Conservation (phyloP, 2,888 invertebrate species). For the Caradrina clavipalpis region DNA sequence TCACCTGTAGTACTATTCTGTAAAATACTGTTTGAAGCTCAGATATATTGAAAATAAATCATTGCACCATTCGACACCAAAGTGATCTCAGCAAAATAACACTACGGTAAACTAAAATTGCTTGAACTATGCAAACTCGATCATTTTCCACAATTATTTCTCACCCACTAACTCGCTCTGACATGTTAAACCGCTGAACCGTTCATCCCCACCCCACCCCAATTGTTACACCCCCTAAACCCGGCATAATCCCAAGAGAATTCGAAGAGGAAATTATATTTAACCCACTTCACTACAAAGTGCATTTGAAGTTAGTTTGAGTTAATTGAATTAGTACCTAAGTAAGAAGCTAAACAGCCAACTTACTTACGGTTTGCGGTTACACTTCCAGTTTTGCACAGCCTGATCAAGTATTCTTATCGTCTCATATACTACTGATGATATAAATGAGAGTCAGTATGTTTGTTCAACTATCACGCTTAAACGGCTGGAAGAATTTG, state of each 20-base stretch:
- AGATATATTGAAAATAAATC: too few relatives aligned
- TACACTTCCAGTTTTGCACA: neutral
- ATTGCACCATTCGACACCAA: neutral
- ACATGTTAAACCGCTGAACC: slow-evolving; percentile 15
- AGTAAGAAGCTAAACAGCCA: slow-evolving; percentile 13
- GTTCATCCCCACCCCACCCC: neutral
- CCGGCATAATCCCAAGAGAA: slow-evolving; percentile 21
- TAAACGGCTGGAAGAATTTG: too few relatives aligned
- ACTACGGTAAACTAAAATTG: neutral
- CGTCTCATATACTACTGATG: neutral
- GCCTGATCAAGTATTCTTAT: slow-evolving; percentile 4
- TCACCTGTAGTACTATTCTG: too few relatives aligned
- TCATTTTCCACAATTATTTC: slow-evolving; percentile 2
- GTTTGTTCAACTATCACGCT: too few relatives aligned
- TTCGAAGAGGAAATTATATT: slow-evolving; percentile 29
- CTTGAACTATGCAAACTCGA: slow-evolving; percentile 1
- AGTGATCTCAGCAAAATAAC: neutral
- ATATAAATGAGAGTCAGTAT: too few relatives aligned
- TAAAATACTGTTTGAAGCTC: too few relatives aligned
- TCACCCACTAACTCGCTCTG: slow-evolving; percentile 17
- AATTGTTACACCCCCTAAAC: neutral
- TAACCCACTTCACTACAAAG: slow-evolving; percentile 25
- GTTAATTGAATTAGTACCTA: slow-evolving; percentile 27
- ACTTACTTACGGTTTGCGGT: slow-evolving; percentile 3
- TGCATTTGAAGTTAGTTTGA: slow-evolving; percentile 35